These are phyloP conservation scores for Phymatocera aterrima DNA, from an alignment of 2,888 invertebrate genomes.

Conservation along the genomic window DNA sequence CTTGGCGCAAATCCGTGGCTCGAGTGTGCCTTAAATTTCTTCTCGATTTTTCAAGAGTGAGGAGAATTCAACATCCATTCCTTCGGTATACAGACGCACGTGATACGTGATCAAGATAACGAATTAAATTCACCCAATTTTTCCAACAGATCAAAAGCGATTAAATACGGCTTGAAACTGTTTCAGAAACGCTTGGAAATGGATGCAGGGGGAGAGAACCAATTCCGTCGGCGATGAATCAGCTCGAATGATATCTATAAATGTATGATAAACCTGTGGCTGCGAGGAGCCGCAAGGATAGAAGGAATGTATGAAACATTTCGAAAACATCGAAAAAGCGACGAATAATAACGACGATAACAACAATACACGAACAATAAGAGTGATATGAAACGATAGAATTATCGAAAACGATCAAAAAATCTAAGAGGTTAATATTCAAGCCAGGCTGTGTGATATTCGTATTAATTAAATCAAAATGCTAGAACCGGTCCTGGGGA, in stretches of 20 bases:
- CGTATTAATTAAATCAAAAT: slow-evolving; percentile 54
- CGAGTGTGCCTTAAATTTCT: no score
- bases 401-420: not conserved
- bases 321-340: not conserved
- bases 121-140: no score
- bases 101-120: no score
- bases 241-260: not conserved
- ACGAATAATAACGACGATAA: not conserved
- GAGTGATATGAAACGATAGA: not conserved
- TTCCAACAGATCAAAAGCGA: no score
- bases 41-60: no score
- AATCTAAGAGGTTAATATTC: not conserved
- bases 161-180: slow-evolving; percentile 9
- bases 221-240: not conserved
- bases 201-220: slow-evolving; percentile 4
- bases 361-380: not conserved
- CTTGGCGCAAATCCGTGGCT: no score
- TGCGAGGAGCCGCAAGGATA: not conserved
- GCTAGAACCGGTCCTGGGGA: slow-evolving; percentile 64
- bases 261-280: not conserved
- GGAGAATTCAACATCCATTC: no score
- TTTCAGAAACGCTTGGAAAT: slow-evolving; percentile 25
- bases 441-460: not conserved
- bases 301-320: not conserved
- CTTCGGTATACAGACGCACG: no score